Evolutionary conservation across 2,888 invertebrate species (phyloP), one percentile per base, ranked within the genome.

Genomic region (Ptycholaimellus sp.): DNA sequence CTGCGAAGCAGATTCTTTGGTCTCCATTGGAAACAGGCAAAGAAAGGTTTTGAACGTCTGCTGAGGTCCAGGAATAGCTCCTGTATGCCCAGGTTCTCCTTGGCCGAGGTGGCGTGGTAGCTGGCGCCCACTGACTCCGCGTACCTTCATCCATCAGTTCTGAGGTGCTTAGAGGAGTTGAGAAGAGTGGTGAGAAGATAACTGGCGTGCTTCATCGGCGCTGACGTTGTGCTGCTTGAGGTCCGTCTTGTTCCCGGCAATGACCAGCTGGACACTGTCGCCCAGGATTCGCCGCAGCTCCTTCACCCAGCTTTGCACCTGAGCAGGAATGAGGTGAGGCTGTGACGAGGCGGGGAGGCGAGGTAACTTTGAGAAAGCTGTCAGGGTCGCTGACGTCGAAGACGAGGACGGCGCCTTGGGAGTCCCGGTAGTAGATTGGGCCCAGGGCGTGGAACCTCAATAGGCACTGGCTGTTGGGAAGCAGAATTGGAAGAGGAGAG

Each of bases 301-400:
- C 56, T 83, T 85, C 20, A 93, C 90, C 96, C 96, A 96, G 59
- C 75, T 81, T 64, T 90, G 85, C 0, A 90, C 80, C 78, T 80
- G 50, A 23, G 64, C 63, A 18, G 25, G 16, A 29, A 2, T 20
- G 13, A 18, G n/a, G 14, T 13, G 11, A 29, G 14, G 11, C 23
- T 23, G 11, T 23, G 23, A 23, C 11, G 23, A 23, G 11, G 7
- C 6, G 23, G 23, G 11, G 23, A 23, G 11, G 23, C 6, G 7
- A 23, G 6, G 23, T 11, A 3, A 14, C 3, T 11, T 29, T 14
- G 20, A 35, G 35, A 18, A 36, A 33, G 14, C 50, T 61, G 76
- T 87, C 70, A 83, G 87, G 75, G 65, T 93, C 87, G 14, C 93
- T 90, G 43, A 96, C 83, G 59, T 96, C 93, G 61, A 90, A 93